Evolutionary conservation across 2,113 vertebrate species (phyloP), one percentile per base, ranked within the genome.

Genomic region (Chaetodon trifascialis): DNA sequence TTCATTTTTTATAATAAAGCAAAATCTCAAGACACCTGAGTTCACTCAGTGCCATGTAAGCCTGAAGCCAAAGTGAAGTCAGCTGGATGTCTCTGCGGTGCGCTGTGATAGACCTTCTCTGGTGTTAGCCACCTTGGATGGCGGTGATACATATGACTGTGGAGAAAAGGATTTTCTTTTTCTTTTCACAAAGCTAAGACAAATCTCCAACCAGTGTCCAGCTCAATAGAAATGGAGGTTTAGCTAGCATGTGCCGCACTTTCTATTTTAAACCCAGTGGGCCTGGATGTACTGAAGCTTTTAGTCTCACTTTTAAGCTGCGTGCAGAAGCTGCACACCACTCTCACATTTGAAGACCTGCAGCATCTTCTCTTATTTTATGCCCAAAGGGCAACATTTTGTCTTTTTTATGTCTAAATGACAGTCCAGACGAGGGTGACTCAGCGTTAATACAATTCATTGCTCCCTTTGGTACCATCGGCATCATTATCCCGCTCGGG

Each of bases 1-100:
- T 91, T 85, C 42, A 51, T 67, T 89, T 86, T 30, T 80, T 46
- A 83, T 73, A 85, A 73, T 83, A 77, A 77, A 87, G 74, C 69
- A 30, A 68, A 82, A 74, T 59, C 80, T 74, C 74, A 21, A 64
- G 70, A 81, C 85, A 44, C 70, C 42, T 2, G 34, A 73, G 75
- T 86, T 86, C 58, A 12, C 63, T 51, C 76, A 19, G 64, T 15
- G 25, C 21, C 59, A 6, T 66, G 82, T 79, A 51, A 76, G 77
- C 74, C 72, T 54, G 46, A 67, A 91, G 82, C 73, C 69, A 66
- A 69, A 73, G 84, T 51, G 47, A 71, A 76, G 76, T 58, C 51
- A 1, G 55, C 72, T 69, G 58, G 82, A 34, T 44, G 82, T 70
- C 82, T 83, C 82, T 47, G 77, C 34, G 54, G 66, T 73, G 54